Base-by-base conservation (phyloP, 2,113 vertebrate species). In the Ornithorhynchus anatinus region DNA sequence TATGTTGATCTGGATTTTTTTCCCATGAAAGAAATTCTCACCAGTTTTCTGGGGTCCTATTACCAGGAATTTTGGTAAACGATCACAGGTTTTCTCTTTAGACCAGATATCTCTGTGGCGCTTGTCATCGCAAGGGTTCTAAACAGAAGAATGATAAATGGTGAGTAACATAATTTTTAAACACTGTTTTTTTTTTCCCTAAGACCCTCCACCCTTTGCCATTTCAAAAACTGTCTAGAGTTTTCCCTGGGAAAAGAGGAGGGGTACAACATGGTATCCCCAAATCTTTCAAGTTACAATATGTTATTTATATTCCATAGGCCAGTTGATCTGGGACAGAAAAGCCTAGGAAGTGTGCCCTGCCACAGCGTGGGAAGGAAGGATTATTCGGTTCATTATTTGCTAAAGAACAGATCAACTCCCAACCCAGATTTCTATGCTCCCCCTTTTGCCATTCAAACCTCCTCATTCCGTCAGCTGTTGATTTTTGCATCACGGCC, bases 91-190 rank as follows among this genome's bases (percentile, higher is more conserved):
- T 94, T 99, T 99, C 87, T 99, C 97, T 91, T 98, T 98, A 44
- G 97, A 98, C 97, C 97, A 99, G 84, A 99, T 99, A 91, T 99
- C 97, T 93, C 96, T 96, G 84, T 99, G 97, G 40, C 97, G 93
- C 86, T 96, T 99, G 86, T 99, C 97, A 89, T 99, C 97, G 75
- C 97, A 99, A 7, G 97, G 97, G 52, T 98, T 99, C 97, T 99
- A 60, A 50, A 42, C 44, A 82, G 66, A 59, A 78, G 1, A 79
- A 35, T 25, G 6, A 25, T 17, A 35, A 57, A 4, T 19, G 57
- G 36, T 48, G 10, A 61, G 22, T 33, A 6, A 13, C 43, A 43
- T 20, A 40, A 54, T 54, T 76, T 6, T 56, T 0, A 60, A 66
- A 39, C 22, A 64, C 47, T 11, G 16, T 64, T 7, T 43, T 36